These are phyloP conservation scores for Anabas testudineus DNA, from an alignment of 2,797 vertebrate species.

Conservation along the genomic window DNA sequence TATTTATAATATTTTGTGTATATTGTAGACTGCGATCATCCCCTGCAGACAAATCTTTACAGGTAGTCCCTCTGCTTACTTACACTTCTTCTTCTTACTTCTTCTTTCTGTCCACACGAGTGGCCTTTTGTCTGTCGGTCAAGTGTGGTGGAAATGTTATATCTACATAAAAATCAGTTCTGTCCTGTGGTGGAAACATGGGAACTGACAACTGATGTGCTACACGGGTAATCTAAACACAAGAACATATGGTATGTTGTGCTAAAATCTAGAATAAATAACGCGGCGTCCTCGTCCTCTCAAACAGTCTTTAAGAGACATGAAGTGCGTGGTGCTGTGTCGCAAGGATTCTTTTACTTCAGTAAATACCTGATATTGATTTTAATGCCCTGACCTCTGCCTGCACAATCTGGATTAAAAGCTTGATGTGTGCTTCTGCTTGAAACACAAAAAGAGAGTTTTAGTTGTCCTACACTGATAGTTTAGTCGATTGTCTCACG, in stretches of 20 bases:
- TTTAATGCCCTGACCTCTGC: not conserved
- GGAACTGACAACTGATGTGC: not conserved
- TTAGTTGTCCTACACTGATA: not conserved
- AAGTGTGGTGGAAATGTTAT: not conserved
- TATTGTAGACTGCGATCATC: not conserved
- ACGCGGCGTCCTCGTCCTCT: too few species aligned
- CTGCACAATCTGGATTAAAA: not conserved
- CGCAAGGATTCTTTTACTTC: not conserved
- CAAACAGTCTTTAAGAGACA: too few species aligned
- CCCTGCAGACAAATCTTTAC: not conserved
- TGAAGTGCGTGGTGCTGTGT: not conserved
- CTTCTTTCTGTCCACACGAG: not conserved
- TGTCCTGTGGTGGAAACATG: not conserved
- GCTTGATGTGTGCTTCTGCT: not conserved
- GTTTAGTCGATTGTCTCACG: not conserved
- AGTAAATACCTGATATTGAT: not conserved
- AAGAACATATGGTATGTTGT: too few species aligned
- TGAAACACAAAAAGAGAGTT: not conserved
- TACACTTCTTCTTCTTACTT: too few species aligned
- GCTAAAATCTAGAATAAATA: too few species aligned
- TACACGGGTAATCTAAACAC: not conserved
- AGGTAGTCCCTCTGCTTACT: accelerated
- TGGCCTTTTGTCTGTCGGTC: not conserved
- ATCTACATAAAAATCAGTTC: not conserved
- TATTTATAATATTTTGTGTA: not conserved